A percentile compares a stretch with the other conserved stretches of the same genome.
These are phyloP conservation scores for Gymnocypris eckloni DNA, from an alignment of 2,797 vertebrate species.

Conservation along the genomic window DNA sequence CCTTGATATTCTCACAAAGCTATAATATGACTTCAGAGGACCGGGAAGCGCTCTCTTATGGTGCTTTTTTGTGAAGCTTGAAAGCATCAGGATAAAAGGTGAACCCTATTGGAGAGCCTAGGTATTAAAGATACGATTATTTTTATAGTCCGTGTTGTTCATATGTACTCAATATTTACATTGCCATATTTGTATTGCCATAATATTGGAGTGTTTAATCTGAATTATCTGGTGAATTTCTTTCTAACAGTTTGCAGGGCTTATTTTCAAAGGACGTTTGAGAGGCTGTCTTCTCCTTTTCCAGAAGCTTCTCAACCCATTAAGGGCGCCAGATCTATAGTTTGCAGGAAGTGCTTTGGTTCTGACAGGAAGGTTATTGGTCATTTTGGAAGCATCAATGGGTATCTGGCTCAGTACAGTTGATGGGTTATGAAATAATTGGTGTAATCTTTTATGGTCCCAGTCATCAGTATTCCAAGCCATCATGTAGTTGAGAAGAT, in stretches of 20 bases:
- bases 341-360: background rate
- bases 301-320: background rate
- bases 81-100: background rate
- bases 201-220: background rate
- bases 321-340: background rate
- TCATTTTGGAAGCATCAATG: background rate
- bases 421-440: background rate
- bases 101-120: background rate
- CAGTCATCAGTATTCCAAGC: background rate
- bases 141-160: background rate
- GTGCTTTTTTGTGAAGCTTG: background rate
- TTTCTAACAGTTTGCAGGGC: background rate
- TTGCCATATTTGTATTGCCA: background rate
- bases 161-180: no score
- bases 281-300: background rate
- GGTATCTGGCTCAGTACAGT: slow-evolving; percentile 1
- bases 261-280: background rate
- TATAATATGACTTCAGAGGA: background rate
- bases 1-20: background rate
- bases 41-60: background rate
- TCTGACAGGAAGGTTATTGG: background rate
- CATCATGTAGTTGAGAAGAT: background rate
- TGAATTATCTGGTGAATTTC: background rate
- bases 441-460: background rate
- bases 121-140: background rate